A percentile compares a stretch with the other conserved stretches of the same genome.
Evolutionary conservation across 2,888 invertebrate species (phyloP).

Genomic region (Lypha dubia): DNA sequence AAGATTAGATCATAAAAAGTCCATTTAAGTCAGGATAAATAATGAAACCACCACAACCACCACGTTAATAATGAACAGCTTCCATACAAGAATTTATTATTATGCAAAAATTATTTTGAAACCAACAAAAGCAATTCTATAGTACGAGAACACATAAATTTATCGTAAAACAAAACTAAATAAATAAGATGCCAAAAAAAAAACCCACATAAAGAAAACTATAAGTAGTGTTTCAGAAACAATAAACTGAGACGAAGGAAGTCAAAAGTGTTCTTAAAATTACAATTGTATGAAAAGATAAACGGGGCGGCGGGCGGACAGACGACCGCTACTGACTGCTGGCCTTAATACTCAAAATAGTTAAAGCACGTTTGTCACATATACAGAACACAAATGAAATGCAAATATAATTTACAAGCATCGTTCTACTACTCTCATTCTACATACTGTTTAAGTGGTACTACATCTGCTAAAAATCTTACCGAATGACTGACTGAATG

Average conservation of each 20-base stretch:
- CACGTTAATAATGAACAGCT: slow-evolving; percentile 47
- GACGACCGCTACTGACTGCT: slow-evolving; percentile 28
- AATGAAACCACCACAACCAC: slow-evolving; percentile 46
- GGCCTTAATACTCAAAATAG: slow-evolving; percentile 54
- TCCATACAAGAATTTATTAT: slow-evolving; percentile 51
- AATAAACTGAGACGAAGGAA: slow-evolving; percentile 69
- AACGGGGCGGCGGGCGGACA: background rate
- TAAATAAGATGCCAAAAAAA: slow-evolving; percentile 16
- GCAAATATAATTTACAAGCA: slow-evolving; percentile 34
- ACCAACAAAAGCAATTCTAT: slow-evolving; percentile 45
- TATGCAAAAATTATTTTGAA: slow-evolving; percentile 66
- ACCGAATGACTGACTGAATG: background rate
- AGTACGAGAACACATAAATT: slow-evolving; percentile 60
- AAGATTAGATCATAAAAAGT: slow-evolving; percentile 63
- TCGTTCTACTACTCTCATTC: slow-evolving; percentile 30
- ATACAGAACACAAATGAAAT: slow-evolving; percentile 46
- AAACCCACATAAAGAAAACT: slow-evolving; percentile 60
- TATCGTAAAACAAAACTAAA: slow-evolving; percentile 67
- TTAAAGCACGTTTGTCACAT: slow-evolving; percentile 64
- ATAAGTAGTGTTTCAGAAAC: slow-evolving; percentile 48
- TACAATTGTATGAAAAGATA: slow-evolving; percentile 29
- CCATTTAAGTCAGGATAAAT: slow-evolving; percentile 58
- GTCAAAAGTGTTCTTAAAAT: slow-evolving; percentile 68
- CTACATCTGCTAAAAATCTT: slow-evolving; percentile 40
- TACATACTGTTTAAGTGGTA: slow-evolving; percentile 26